phyloP scores from a whole-genome alignment of 2,113 vertebrate genomes.

The Sialia sialis region DNA sequence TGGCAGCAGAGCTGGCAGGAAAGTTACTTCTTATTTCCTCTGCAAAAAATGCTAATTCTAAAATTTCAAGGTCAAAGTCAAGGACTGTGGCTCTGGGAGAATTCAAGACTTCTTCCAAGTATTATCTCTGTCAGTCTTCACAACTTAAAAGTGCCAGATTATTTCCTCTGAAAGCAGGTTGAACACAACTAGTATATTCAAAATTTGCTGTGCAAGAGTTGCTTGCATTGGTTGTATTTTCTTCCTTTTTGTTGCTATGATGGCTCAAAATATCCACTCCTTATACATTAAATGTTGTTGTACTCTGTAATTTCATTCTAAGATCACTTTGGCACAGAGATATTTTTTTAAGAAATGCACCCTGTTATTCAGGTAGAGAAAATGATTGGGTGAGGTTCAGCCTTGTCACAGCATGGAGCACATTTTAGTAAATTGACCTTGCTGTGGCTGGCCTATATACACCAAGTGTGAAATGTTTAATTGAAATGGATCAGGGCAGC shows the following conservation, averaged over 20 bases:
- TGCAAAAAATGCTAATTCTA: background rate
- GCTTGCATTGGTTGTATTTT: background rate
- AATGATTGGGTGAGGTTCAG: background rate
- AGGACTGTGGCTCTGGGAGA: background rate
- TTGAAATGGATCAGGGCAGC: background rate
- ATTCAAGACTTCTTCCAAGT: background rate
- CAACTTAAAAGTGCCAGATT: background rate
- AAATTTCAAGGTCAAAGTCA: background rate
- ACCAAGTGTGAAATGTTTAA: background rate
- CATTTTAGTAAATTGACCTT: background rate
- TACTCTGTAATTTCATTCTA: background rate
- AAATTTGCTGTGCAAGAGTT: background rate
- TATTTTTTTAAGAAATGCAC: background rate
- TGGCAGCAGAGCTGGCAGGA: background rate
- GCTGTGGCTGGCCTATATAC: background rate
- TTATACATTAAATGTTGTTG: background rate
- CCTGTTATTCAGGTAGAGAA: background rate
- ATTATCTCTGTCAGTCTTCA: background rate
- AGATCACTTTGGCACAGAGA: background rate
- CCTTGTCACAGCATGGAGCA: background rate
- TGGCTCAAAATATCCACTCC: background rate
- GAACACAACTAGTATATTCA: background rate
- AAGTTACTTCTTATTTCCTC: background rate
- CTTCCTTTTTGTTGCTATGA: background rate
- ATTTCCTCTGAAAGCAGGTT: background rate